Evolutionary conservation across 2,113 vertebrate genomes (phyloP).

Genomic region (Geothlypis trichas): DNA sequence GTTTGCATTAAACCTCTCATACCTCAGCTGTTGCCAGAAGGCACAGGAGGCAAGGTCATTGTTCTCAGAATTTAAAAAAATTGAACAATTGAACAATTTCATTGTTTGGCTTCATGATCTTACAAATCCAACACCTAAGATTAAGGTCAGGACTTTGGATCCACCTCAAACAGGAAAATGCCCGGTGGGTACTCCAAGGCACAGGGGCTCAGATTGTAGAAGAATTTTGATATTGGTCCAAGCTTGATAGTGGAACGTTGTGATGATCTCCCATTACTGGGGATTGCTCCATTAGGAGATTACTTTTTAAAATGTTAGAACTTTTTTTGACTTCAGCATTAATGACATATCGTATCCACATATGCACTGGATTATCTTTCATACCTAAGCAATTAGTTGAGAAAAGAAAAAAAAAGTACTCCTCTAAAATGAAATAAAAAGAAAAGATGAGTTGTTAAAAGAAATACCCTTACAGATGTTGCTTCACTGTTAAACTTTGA

Average conservation of each 20-base stretch:
- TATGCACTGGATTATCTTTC: not conserved
- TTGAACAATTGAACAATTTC: not conserved
- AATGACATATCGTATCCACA: not conserved
- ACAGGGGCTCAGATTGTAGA: not conserved
- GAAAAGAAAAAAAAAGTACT: not conserved
- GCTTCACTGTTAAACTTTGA: not conserved
- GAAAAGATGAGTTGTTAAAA: not conserved
- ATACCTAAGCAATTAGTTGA: not conserved
- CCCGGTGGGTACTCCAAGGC: not conserved
- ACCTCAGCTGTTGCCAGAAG: not conserved
- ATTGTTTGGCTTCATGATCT: rapidly evolving
- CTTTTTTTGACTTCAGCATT: not conserved
- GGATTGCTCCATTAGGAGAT: not conserved
- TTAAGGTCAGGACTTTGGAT: not conserved
- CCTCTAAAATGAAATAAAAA: not conserved
- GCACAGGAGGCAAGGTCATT: not conserved
- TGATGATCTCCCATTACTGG: not conserved
- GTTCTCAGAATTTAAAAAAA: not conserved
- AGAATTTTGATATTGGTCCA: not conserved
- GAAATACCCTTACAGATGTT: not conserved
- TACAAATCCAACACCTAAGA: not conserved
- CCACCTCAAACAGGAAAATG: not conserved
- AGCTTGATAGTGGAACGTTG: not conserved
- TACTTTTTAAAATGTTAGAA: not conserved
- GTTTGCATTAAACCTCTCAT: not conserved